These are phyloP conservation scores for Agrotis ipsilon DNA, from an alignment of 2,888 invertebrate species.

Conservation along the genomic window DNA sequence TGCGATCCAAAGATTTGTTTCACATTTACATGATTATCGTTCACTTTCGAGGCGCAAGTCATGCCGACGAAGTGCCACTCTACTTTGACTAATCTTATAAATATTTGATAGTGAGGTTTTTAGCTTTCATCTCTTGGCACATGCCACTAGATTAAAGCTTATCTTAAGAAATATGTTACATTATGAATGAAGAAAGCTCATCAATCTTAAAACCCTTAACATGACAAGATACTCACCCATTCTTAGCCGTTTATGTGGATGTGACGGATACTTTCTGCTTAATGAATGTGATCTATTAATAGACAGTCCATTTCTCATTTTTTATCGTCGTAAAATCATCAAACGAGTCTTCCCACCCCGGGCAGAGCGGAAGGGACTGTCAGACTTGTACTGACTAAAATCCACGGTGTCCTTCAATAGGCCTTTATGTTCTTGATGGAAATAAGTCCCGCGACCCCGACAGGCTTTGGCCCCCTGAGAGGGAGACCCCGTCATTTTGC, in stretches of 20 bases:
- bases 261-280: too few relatives aligned
- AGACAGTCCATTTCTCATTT: too few relatives aligned
- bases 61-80: conserved; percentile 5
- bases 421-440: too few relatives aligned
- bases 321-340: too few relatives aligned
- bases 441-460: too few relatives aligned
- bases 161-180: conserved; percentile 18
- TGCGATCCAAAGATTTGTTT: conserved; percentile 24
- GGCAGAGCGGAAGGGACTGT: too few relatives aligned
- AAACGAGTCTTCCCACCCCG: too few relatives aligned
- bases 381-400: too few relatives aligned
- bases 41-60: conserved; percentile 16
- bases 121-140: conserved; percentile 24
- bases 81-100: conserved; percentile 34
- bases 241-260: background rate
- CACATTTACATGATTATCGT: conserved; percentile 25
- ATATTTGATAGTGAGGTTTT: conserved; percentile 54
- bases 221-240: background rate
- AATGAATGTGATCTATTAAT: too few relatives aligned
- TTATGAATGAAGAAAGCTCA: conserved; percentile 3
- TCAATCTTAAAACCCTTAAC: background rate
- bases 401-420: too few relatives aligned
- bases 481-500: too few relatives aligned
- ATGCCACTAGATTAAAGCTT: conserved; percentile 34
- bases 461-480: too few relatives aligned